Evolutionary conservation across 2,113 vertebrate species (phyloP), one percentile per base, ranked within the genome.

Genomic region (Cephalopholis sonnerati): DNA sequence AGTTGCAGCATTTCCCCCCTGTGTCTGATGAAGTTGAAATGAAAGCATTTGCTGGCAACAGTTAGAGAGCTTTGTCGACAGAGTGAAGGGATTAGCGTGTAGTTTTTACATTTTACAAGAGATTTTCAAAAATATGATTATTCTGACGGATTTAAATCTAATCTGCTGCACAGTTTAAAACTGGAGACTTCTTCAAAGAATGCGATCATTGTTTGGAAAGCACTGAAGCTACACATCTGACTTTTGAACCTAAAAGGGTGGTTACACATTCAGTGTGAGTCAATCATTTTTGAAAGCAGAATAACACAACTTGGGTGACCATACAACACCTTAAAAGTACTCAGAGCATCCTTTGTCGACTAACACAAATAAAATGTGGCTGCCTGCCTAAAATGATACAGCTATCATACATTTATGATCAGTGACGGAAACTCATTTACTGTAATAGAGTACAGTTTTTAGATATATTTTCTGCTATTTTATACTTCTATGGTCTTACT

Each of bases 251-350:
- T 80, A 25, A 61, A 25, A 17, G 48, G 20, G 39, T 25, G 18
- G 74, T 81, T 76, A 55, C 25, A 73, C n/a, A 69, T 64, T 82
- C 20, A 74, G 75, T 17, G 11, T 22, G 54, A 58, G 85, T 84
- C 78, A 74, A 74, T 82, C n/a, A 75, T 72, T 79, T 68, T 15
- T 55, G 11, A 88, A 44, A 74, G 46, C n/a, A 64, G 29, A 41
- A 22, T 32, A 46, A 41, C 27, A 51, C 17, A 69, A 48, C 27
- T 44, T 44, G 36, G 9, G 3, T 46, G 57, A 74, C 48, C 48
- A n/a, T 4, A 2, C 22, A 27, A 13, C 20, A 72, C 5, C 44
- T 13, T 54, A 10, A 17, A 39, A 4, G 13, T 41, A 18, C 25
- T 44, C 48, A 48, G 41, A 64, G 18, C n/a, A 29, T n/a, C 48